Percentiles rank a stretch among this genome's conserved stretches.
These are phyloP conservation scores for Glaucidium brasilianum DNA, from an alignment of 2,113 vertebrate genomes.

Conservation along the genomic window DNA sequence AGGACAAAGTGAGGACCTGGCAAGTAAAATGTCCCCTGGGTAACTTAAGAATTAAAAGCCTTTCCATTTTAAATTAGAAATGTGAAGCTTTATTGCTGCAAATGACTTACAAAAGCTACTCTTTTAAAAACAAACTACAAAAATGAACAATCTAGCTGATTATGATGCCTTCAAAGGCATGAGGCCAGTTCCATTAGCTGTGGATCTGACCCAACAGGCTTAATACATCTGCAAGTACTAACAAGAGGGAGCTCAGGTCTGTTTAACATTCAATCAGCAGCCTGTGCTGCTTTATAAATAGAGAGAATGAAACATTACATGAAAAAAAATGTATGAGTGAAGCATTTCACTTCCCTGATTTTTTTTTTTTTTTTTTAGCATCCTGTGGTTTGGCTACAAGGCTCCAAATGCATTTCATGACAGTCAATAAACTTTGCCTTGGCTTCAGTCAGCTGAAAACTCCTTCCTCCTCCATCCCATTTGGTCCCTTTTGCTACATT, in stretches of 20 bases:
- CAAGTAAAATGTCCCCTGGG: not conserved
- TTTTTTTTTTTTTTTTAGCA: not conserved
- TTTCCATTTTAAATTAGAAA: constrained; percentile 47
- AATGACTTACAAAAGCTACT: constrained; percentile 24
- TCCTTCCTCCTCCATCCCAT: not conserved
- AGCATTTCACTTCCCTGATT: not conserved
- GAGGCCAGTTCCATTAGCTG: constrained; percentile 40
- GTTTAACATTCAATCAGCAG: constrained; percentile 14
- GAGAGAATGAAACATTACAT: not conserved
- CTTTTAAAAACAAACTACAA: constrained; percentile 37
- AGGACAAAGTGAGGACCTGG: not conserved
- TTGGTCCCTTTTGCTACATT: not conserved
- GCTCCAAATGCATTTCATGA: not conserved
- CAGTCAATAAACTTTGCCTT: not conserved
- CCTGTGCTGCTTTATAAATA: constrained; percentile 4
- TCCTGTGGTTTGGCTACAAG: constrained; percentile 6
- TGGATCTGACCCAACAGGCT: constrained; percentile 41
- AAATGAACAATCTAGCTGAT: constrained; percentile 19
- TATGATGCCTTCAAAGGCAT: constrained; percentile 24
- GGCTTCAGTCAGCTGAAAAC: not conserved
- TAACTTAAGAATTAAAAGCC: constrained; percentile 51
- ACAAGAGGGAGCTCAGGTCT: constrained; percentile 39
- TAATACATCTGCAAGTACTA: constrained; percentile 37
- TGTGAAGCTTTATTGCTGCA: constrained; percentile 1
- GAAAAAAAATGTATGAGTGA: not conserved